Evolutionary conservation across 2,797 vertebrate genomes (phyloP).

Genomic region (Falco rusticolus): DNA sequence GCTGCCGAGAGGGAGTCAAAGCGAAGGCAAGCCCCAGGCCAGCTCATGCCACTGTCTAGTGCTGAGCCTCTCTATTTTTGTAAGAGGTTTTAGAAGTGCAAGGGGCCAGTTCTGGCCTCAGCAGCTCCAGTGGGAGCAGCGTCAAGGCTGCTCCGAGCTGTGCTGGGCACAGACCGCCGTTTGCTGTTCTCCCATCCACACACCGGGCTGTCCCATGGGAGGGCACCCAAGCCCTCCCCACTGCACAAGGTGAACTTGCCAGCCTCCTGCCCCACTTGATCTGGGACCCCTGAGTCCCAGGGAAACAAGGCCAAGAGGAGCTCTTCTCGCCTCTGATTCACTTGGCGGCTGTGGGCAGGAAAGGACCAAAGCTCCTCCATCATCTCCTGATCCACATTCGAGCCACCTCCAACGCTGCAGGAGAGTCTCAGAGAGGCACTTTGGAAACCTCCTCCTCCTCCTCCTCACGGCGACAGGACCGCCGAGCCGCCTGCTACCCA

Average conservation of each 20-base stretch:
- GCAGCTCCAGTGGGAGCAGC: rapidly evolving
- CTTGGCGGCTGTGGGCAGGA: rapidly evolving
- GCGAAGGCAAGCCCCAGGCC: background rate
- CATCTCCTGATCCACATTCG: background rate
- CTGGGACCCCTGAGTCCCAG: rapidly evolving
- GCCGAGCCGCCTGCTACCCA: rapidly evolving
- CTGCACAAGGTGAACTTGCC: background rate
- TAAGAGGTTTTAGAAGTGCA: background rate
- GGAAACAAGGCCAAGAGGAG: background rate
- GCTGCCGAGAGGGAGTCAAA: background rate
- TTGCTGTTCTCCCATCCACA: background rate
- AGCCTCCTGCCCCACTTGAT: background rate
- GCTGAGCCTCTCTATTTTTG: background rate
- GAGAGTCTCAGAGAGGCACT: rapidly evolving
- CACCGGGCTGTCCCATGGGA: rapidly evolving
- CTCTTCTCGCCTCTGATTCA: background rate
- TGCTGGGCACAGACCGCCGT: background rate
- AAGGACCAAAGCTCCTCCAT: background rate
- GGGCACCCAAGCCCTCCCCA: background rate
- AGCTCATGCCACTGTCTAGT: rapidly evolving
- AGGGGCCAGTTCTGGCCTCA: background rate
- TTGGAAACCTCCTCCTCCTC: background rate
- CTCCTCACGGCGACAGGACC: rapidly evolving
- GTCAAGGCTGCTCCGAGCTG: background rate
- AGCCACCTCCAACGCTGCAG: background rate